A percentile compares a stretch with the other conserved stretches of the same genome.
phyloP scores from a whole-genome alignment of 2,797 vertebrate species.

The Carcharodon carcharias region DNA sequence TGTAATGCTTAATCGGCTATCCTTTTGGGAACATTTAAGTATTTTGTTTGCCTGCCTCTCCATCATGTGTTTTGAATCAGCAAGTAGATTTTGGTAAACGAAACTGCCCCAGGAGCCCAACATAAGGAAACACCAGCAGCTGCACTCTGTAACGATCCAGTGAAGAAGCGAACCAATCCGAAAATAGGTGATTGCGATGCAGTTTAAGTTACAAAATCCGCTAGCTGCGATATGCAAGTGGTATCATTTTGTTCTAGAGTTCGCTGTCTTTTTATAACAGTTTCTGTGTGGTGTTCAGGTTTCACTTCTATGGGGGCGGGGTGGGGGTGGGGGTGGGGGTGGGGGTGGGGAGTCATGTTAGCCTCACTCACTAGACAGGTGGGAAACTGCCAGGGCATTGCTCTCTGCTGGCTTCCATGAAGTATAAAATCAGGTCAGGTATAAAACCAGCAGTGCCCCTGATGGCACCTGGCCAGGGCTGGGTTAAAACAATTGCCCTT shows the following conservation, averaged over 20 bases:
- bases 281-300: background rate
- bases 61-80: background rate
- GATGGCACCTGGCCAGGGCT: background rate
- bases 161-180: background rate
- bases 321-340: background rate
- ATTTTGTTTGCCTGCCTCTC: background rate
- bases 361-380: too few species aligned
- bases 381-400: background rate
- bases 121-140: background rate
- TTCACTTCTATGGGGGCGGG: background rate
- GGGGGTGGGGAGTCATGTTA: background rate
- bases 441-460: background rate
- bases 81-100: background rate
- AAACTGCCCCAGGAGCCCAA: background rate
- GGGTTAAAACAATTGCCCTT: background rate
- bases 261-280: background rate
- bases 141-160: background rate
- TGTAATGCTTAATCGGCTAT: background rate
- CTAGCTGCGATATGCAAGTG: background rate
- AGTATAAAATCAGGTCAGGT: background rate
- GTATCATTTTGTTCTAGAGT: background rate
- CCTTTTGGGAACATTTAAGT: background rate
- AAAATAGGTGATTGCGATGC: background rate
- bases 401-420: background rate
- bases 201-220: background rate